Evolutionary conservation across 2,888 invertebrate genomes (phyloP), one percentile per base, ranked within the genome.

Genomic region (Ormia ochracea): DNA sequence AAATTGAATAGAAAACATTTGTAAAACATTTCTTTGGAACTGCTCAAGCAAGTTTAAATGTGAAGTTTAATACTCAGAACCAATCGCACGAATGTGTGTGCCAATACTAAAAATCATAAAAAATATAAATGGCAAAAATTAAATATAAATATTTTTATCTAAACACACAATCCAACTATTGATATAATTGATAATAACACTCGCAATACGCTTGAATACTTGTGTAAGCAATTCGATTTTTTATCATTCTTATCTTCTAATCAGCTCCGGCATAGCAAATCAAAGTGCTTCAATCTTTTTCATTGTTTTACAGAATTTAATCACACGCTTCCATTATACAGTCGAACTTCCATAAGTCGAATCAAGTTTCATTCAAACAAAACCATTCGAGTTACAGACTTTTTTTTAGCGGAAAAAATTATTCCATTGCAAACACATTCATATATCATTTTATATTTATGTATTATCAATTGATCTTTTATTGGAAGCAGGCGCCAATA

Each of bases 81-180:
- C 50, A 28, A 12, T 23, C 63, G 28, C 10, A 31, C 26, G 50
- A 66, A 79, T 70, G 14, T 19, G 17, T 70, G 10, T 21, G 17
- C 6, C 28, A 19, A 10, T 45, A 76, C 80, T 80, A 38, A 80
- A 59, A 45, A 23, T 6, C 26, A 41, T 56, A 56, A 12, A 10
- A 9, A 26, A 21, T 48, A 56, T 48, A 14, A 52, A 41, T 43
- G 14, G 52, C 52, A 52, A 23, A 33, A 14, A 36, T 50, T 48
- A 38, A 61, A 54, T 69, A 36, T 69, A 63, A 45, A 59, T 52
- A 59, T 14, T 45, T 61, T 59, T 76, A 76, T 77, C 76, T 45
- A 56, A 14, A 38, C 66, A 48, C 69, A 56, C 69, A 38, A 70
- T 63, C 26, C 56, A 28, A 38, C 63, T 41, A 63, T n/a, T 17